A percentile compares a stretch with the other conserved stretches of the same genome.
Evolutionary conservation across 2,797 vertebrate genomes (phyloP).

Genomic region (Etheostoma nigrum): DNA sequence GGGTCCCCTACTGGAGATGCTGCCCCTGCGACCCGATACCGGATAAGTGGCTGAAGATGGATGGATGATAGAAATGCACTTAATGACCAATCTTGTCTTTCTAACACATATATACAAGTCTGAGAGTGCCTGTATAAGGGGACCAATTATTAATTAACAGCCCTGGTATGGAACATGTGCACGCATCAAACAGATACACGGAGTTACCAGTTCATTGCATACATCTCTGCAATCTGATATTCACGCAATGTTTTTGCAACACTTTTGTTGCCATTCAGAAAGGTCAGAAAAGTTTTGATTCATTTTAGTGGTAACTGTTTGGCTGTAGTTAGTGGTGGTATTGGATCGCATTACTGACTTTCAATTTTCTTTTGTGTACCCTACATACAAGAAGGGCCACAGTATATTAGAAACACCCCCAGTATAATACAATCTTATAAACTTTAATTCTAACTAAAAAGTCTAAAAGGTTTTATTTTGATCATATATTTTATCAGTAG

Average conservation of each 20-base stretch:
- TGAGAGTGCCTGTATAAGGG: background rate
- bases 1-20: no score
- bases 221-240: conserved; percentile 2
- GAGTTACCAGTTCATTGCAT: background rate
- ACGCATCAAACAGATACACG: background rate
- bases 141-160: background rate
- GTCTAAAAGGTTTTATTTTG: background rate
- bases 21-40: no score
- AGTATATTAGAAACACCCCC: background rate
- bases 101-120: background rate
- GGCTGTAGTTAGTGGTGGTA: background rate
- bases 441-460: background rate
- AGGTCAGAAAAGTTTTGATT: conserved; percentile 3
- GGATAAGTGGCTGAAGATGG: no score
- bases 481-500: conserved; percentile 4
- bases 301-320: background rate
- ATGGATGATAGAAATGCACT: background rate
- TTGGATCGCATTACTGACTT: background rate
- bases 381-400: background rate
- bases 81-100: conserved; percentile 1
- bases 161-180: background rate
- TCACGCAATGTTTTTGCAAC: background rate
- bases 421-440: background rate
- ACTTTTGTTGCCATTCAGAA: background rate
- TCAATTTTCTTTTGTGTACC: background rate